Evolutionary conservation across 2,888 invertebrate species (phyloP), one percentile per base, ranked within the genome.

Genomic region (Plusia festucae): DNA sequence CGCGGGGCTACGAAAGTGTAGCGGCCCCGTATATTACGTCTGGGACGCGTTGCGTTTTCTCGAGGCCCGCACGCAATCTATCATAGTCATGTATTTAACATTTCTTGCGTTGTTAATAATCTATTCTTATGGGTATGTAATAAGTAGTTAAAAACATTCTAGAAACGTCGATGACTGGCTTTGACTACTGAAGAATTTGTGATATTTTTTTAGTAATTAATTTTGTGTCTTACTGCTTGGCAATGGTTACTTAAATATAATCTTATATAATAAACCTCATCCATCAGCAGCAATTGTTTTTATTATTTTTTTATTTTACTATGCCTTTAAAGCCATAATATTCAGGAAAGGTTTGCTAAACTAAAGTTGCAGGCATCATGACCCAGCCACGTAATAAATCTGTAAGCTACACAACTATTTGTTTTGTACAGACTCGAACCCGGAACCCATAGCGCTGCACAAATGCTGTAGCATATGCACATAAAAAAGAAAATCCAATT

Each of bases 1-100:
- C 79, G 74, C 66, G 52, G 63, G 51, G 82, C 84, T 83, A 86
- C 85, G 87, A 85, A 82, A 82, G 71, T 79, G 77, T 83, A 83
- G 78, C 84, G 79, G 74, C 70, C 61, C 46, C 30, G 68, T 67
- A 66, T 64, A 64, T 62, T 71, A 61, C 62, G 65, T 56, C 64
- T 51, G 67, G 53, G 60, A 65, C 63, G 67, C 69, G 70, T 78
- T 82, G 81, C 81, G 80, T 82, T 83, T 85, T 82, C 81, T 85
- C 72, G 76, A 73, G 69, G 60, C 64, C 40, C 70, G 68, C 79
- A 82, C 75, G 80, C 82, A 74, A 80, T 55, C 53, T 68, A 63
- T 61, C 60, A 51, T 65, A 58, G 57, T 65, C 72, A 49, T 64
- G 67, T 53, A 27, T 59, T 56, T 64, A 49, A 65, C 56, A 60